Evolutionary conservation across 2,797 vertebrate species (phyloP).

Genomic region (Melanogrammus aeglefinus): DNA sequence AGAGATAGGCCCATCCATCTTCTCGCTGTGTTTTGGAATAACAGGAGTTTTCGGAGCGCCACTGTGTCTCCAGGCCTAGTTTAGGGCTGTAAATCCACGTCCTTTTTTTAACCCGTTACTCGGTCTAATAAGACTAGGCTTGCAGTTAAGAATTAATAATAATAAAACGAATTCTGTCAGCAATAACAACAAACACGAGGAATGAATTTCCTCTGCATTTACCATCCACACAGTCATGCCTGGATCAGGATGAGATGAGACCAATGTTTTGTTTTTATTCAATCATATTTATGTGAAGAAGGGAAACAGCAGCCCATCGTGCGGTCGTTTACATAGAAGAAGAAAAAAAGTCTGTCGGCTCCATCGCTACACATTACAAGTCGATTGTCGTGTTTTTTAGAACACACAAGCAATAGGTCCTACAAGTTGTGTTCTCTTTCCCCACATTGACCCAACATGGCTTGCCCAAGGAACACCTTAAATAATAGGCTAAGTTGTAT

Average conservation of each 20-base stretch:
- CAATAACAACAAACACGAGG: constrained; percentile 24
- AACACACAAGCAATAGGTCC: constrained; percentile 21
- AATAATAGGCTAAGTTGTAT: background rate
- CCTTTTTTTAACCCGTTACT: background rate
- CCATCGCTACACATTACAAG: constrained; percentile 58
- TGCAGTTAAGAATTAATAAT: background rate
- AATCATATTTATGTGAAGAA: constrained; percentile 49
- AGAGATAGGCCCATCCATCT: constrained; percentile 47
- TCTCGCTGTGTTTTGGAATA: constrained; percentile 61
- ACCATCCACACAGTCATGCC: constrained; percentile 15
- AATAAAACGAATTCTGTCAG: constrained; percentile 4
- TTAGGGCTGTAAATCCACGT: background rate
- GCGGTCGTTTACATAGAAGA: constrained; percentile 37
- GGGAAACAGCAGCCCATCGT: constrained; percentile 37
- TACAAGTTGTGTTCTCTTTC: background rate
- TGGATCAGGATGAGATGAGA: constrained; percentile 25
- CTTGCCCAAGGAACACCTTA: background rate
- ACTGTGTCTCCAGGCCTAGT: background rate
- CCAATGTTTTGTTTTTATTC: constrained; percentile 31
- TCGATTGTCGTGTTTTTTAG: constrained; percentile 46
- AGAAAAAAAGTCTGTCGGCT: constrained; percentile 28
- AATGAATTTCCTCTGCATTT: background rate
- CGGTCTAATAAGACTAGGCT: background rate
- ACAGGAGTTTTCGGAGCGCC: constrained; percentile 38
- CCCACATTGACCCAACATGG: background rate